Evolutionary conservation across 2,797 vertebrate genomes (phyloP).

Genomic region (Ceryle rudis): DNA sequence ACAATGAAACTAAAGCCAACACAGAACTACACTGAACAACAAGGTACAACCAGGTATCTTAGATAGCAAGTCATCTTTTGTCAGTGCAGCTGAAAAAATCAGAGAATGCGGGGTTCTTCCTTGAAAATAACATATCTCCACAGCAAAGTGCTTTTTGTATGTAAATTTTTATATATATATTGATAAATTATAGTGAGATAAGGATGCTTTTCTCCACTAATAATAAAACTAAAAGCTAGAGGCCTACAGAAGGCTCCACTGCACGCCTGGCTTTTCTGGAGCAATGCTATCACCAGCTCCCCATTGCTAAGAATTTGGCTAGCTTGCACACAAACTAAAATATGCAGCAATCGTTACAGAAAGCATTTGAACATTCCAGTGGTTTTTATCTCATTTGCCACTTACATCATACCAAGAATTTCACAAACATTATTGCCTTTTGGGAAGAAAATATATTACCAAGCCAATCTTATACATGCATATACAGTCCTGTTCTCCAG

Average conservation of each 20-base stretch:
- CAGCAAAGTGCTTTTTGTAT: background rate
- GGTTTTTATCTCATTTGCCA: background rate
- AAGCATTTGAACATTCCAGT: background rate
- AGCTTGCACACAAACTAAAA: background rate
- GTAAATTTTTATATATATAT: background rate
- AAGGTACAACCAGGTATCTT: background rate
- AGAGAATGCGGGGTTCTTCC: background rate
- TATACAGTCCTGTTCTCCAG: background rate
- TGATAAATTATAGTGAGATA: background rate
- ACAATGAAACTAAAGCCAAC: background rate
- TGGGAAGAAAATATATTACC: background rate
- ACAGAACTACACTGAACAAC: background rate
- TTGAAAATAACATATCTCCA: background rate
- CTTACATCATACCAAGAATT: background rate
- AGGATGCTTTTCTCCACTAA: background rate
- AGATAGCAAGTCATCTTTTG: background rate
- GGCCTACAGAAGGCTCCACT: background rate
- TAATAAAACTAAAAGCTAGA: background rate
- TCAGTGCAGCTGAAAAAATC: background rate
- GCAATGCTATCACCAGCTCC: background rate
- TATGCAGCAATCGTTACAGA: background rate
- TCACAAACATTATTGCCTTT: background rate
- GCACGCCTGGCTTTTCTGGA: background rate
- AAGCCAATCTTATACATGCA: constrained; percentile 6
- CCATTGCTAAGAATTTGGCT: background rate